Evolutionary conservation across 2,113 vertebrate genomes (phyloP), one percentile per base, ranked within the genome.

Genomic region (Apistogramma diplotaenia): DNA sequence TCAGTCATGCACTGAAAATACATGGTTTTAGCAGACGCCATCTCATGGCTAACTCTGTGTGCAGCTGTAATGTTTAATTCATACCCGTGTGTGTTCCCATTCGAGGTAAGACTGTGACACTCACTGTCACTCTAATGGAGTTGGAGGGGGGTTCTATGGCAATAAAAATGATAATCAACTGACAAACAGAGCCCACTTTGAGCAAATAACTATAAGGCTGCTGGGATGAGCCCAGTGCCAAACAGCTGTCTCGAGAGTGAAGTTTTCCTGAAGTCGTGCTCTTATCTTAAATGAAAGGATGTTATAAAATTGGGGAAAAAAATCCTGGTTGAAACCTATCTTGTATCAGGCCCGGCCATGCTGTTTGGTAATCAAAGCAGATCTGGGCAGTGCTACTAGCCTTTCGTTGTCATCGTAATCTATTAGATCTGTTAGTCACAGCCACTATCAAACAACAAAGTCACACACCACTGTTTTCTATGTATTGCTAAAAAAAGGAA

Each of bases 91-190:
- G 83, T 78, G 84, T 83, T 81, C 90, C 77, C 49, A 83, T 87
- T 92, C 82, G 78, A 88, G 86, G 82, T 85, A 85, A 88, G 81
- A 61, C 80, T 78, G 74, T 46, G 79, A 74, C 84, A 62, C 76
- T 83, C 53, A 7, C 60, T 53, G 70, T 49, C 82, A 23, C 78
- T 25, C 53, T 78, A 84, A 90, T 92, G 78, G 74, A 89, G 89
- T 79, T 83, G 76, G 86, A 78, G 84, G 89, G 90, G 89, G 78
- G 83, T 72, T 81, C 71, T 62, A 51, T 88, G 84, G 87, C 86
- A 86, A 92, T 91, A 86, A 92, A 90, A 89, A 92, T 91, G 91
- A 93, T 90, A 93, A 93, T 91, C 73, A 86, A 83, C 89, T 75
- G 84, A 88, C 75, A 92, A 82, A 84, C 73, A 81, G 85, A 79